phyloP scores from a whole-genome alignment of 2,888 invertebrate genomes.

The Monochamus alternatus region DNA sequence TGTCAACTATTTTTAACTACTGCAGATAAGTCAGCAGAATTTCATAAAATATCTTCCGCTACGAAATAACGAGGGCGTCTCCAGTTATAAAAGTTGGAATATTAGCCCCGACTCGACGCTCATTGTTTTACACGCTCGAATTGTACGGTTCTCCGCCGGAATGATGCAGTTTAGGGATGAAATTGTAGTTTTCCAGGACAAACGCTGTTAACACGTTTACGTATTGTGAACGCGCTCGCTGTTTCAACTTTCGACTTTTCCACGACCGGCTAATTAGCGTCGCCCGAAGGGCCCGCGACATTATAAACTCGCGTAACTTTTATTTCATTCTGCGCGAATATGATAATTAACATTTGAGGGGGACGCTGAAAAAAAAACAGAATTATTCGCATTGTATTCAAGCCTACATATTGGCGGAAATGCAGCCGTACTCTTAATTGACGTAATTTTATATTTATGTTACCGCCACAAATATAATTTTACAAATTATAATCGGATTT shows the following conservation, averaged over 20 bases:
- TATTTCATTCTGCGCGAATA: conserved; percentile 2
- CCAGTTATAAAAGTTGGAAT: conserved; percentile 16
- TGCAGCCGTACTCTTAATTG: too few relatives aligned
- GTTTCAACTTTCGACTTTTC: conserved; percentile 10
- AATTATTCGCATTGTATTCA: too few relatives aligned
- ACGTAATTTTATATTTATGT: too few relatives aligned
- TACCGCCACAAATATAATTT: too few relatives aligned
- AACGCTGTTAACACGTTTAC: conserved; percentile 18
- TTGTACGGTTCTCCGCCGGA: background rate
- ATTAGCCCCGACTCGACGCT: conserved; percentile 8
- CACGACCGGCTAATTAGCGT: conserved; percentile 12
- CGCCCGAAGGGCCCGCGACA: background rate
- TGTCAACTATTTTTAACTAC: conserved; percentile 29
- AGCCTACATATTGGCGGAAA: too few relatives aligned
- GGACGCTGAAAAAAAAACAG: too few relatives aligned
- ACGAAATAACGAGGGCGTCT: background rate
- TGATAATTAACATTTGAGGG: conserved; percentile 2
- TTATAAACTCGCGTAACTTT: background rate
- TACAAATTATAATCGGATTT: too few relatives aligned
- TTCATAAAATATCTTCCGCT: conserved; percentile 12
- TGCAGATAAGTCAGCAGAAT: conserved; percentile 4
- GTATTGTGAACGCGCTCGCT: conserved; percentile 20
- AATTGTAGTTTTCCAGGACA: conserved; percentile 24
- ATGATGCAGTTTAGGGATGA: conserved; percentile 14
- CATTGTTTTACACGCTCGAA: conserved; percentile 23